These are phyloP conservation scores for Geothlypis trichas DNA, from an alignment of 2,113 vertebrate genomes.

Conservation along the genomic window DNA sequence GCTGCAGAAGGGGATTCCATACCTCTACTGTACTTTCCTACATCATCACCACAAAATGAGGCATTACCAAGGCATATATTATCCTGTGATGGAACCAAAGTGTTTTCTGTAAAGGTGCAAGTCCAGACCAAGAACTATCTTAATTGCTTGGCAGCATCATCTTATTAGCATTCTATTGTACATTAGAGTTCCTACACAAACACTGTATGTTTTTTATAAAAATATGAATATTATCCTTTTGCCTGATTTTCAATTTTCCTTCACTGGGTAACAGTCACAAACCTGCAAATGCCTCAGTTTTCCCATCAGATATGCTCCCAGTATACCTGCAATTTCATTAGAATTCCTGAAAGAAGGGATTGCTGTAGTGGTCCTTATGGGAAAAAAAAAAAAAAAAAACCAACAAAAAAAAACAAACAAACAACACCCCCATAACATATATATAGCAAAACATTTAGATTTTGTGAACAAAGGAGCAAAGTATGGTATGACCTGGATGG, in stretches of 20 bases:
- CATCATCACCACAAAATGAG: neutral
- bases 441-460: neutral
- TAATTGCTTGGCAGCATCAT: neutral
- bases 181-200: neutral
- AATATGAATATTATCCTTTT: neutral
- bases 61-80: neutral
- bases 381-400: neutral
- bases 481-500: neutral
- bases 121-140: neutral
- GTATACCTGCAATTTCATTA: neutral
- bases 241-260: neutral
- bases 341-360: neutral
- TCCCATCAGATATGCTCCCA: neutral
- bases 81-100: neutral
- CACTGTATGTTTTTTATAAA: accelerated
- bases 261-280: neutral
- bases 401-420: no score
- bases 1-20: neutral
- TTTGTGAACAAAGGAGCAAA: neutral
- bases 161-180: neutral
- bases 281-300: neutral
- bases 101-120: neutral
- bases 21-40: neutral
- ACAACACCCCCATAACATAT: neutral
- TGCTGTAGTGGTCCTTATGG: neutral